phyloP scores from a whole-genome alignment of 1,140 invertebrate genomes.

The Drosophila auraria region DNA sequence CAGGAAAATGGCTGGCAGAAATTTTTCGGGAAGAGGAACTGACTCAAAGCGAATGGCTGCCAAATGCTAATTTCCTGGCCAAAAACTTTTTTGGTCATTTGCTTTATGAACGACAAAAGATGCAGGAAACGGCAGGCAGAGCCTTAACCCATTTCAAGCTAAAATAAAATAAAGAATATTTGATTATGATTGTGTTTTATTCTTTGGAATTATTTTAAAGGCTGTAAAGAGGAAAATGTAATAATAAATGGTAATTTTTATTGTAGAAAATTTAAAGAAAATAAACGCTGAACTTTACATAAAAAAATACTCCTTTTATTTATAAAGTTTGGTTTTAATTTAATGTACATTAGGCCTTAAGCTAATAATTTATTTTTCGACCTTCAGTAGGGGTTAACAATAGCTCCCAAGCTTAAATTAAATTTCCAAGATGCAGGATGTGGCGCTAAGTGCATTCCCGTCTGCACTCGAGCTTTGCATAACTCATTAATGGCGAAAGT shows the following conservation, averaged over 20 bases:
- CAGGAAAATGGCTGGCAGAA: constrained; percentile 14
- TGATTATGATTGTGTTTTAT: too few species aligned
- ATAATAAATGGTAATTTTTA: too few species aligned
- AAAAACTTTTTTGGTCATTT: constrained; percentile 68
- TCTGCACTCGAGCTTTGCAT: constrained; percentile 22
- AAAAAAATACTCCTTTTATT: too few species aligned
- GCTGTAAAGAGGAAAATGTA: too few species aligned
- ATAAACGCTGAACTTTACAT: too few species aligned
- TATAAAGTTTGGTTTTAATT: too few species aligned
- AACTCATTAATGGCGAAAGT: constrained; percentile 56
- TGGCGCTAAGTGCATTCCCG: constrained; percentile 36
- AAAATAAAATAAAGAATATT: not conserved
- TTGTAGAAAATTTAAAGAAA: not conserved
- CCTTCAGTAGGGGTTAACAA: constrained; percentile 13
- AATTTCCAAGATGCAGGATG: constrained; percentile 55
- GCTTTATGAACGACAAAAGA: constrained; percentile 59
- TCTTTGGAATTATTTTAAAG: not conserved
- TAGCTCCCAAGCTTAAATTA: constrained; percentile 34
- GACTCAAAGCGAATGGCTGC: constrained; percentile 42
- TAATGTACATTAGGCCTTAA: too few species aligned
- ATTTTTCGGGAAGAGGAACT: constrained; percentile 7
- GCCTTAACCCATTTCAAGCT: constrained; percentile 27
- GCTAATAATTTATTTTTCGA: not conserved
- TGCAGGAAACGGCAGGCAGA: constrained; percentile 9
- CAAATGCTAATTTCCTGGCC: constrained; percentile 69